These are phyloP conservation scores for Ophion slaviceki DNA, from an alignment of 2,888 invertebrate species.

Conservation along the genomic window DNA sequence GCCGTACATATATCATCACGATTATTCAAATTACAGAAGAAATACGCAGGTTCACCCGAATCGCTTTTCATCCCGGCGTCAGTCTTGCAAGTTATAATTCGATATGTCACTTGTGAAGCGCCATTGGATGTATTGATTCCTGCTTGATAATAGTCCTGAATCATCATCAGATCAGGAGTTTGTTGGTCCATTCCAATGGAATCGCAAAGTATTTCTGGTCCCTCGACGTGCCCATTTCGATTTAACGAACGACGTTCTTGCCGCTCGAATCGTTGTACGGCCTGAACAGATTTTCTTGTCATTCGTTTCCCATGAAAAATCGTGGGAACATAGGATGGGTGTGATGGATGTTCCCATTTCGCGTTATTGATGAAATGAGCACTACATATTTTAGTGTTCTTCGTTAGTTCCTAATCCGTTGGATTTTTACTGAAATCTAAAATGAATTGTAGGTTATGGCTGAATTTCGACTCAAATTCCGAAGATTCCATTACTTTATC, in stretches of 20 bases:
- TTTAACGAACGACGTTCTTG: neutral
- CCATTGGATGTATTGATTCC: neutral
- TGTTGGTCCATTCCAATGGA: neutral
- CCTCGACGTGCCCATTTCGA: neutral
- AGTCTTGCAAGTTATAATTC: constrained; percentile 34
- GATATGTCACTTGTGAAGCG: constrained; percentile 1
- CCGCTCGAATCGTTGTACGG: neutral
- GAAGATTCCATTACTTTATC: too few species aligned
- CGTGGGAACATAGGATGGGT: neutral
- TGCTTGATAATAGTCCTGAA: constrained; percentile 4
- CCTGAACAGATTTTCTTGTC: neutral
- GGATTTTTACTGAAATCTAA: too few species aligned
- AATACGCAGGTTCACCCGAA: constrained; percentile 25
- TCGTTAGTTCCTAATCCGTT: too few species aligned
- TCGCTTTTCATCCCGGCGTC: constrained; percentile 15
- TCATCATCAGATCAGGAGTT: too few species aligned
- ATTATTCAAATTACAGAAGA: constrained; percentile 27
- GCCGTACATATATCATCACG: constrained; percentile 36
- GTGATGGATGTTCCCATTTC: neutral
- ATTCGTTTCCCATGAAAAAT: neutral
- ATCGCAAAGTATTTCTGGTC: neutral
- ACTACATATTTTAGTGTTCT: too few species aligned
- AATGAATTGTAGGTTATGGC: too few species aligned
- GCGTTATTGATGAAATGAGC: neutral
- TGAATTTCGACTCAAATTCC: too few species aligned